phyloP scores from a whole-genome alignment of 2,888 invertebrate genomes.

The Leptinotarsa tumamoca region DNA sequence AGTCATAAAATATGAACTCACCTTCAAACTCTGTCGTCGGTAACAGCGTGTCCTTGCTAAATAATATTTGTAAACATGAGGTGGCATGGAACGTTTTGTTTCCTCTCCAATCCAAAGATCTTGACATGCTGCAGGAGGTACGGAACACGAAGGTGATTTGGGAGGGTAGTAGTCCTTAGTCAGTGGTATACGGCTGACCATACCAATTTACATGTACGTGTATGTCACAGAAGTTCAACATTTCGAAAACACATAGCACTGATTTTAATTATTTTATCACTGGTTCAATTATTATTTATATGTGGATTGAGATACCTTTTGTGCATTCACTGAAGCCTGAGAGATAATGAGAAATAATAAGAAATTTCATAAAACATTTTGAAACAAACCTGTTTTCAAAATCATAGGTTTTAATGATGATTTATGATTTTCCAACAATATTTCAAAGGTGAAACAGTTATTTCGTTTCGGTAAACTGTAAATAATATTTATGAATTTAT shows the following conservation, averaged over 20 bases:
- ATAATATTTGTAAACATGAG: slow-evolving; percentile 77
- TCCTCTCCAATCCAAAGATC: slow-evolving; percentile 76
- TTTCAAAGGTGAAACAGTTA: too few species aligned
- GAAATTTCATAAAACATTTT: too few species aligned
- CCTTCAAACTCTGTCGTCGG: slow-evolving; percentile 64
- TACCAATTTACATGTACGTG: slow-evolving; percentile 44
- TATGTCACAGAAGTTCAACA: slow-evolving; percentile 5
- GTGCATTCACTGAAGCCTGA: slow-evolving; percentile 12
- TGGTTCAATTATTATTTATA: too few species aligned
- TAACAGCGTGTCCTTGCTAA: slow-evolving; percentile 67
- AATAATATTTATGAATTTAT: too few species aligned
- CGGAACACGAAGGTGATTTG: slow-evolving; percentile 57
- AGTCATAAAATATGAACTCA: slow-evolving; percentile 50
- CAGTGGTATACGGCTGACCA: slow-evolving; percentile 63
- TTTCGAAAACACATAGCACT: not conserved
- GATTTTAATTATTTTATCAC: too few species aligned
- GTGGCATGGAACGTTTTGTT: slow-evolving; percentile 73
- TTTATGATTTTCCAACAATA: too few species aligned
- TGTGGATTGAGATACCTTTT: not conserved
- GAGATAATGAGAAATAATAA: not conserved
- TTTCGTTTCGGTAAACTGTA: too few species aligned
- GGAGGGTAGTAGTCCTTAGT: slow-evolving; percentile 65
- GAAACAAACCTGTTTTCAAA: too few species aligned
- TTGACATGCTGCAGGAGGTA: slow-evolving; percentile 54
- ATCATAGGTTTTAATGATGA: too few species aligned